Percentiles rank a stretch among this genome's conserved stretches.
These are phyloP conservation scores for Carterocephalus palaemon DNA, from an alignment of 2,888 invertebrate species.

Conservation along the genomic window DNA sequence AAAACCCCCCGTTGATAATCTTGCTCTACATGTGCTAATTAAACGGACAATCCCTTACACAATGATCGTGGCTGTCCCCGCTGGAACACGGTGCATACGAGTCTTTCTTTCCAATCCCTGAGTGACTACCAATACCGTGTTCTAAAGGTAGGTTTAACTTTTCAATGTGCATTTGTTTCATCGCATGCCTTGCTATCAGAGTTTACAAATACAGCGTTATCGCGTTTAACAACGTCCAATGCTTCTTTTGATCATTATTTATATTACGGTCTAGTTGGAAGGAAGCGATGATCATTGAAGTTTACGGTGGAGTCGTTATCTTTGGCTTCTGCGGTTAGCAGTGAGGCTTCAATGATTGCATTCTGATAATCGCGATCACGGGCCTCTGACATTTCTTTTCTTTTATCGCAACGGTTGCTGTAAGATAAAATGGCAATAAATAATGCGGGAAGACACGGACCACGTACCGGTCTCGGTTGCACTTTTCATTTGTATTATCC, in stretches of 20 bases:
- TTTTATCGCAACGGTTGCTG: slow-evolving; percentile 70
- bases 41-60: slow-evolving; percentile 62
- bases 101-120: slow-evolving; percentile 58
- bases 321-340: slow-evolving; percentile 33
- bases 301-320: slow-evolving; percentile 24
- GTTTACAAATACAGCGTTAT: neutral
- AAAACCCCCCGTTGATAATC: slow-evolving; percentile 55
- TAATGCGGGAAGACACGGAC: slow-evolving; percentile 62
- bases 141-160: slow-evolving; percentile 57
- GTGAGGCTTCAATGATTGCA: slow-evolving; percentile 64
- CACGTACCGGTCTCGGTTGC: slow-evolving; percentile 65
- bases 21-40: slow-evolving; percentile 74
- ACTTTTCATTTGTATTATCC: slow-evolving; percentile 69
- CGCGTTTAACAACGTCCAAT: slow-evolving; percentile 33
- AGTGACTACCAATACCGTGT: slow-evolving; percentile 64
- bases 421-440: slow-evolving; percentile 74
- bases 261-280: slow-evolving; percentile 1
- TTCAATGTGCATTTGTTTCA: slow-evolving; percentile 62
- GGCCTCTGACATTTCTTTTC: slow-evolving; percentile 71
- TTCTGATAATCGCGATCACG: slow-evolving; percentile 73
- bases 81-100: slow-evolving; percentile 50
- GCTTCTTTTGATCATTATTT: slow-evolving; percentile 26
- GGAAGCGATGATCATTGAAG: slow-evolving; percentile 35
- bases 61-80: slow-evolving; percentile 66
- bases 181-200: slow-evolving; percentile 37